Evolutionary conservation across 2,888 invertebrate species (phyloP).

Genomic region (Drosophila tripunctata): DNA sequence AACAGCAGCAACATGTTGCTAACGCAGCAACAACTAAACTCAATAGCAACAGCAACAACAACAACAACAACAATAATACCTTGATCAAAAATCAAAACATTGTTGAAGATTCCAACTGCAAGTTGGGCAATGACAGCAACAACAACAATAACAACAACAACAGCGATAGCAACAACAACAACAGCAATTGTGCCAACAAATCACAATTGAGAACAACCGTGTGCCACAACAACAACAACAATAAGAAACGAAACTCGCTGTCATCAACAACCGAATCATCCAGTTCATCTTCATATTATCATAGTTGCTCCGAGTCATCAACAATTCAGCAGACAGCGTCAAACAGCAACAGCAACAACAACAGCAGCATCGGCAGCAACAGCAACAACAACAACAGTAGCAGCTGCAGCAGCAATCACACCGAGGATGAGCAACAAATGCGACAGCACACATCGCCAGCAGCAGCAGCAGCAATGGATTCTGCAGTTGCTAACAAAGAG

Average conservation of each 20-base stretch:
- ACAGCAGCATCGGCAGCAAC: background rate
- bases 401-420: conserved; percentile 19
- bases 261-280: conserved; percentile 54
- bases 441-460: conserved; percentile 11
- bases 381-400: conserved; percentile 7
- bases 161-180: conserved; percentile 27
- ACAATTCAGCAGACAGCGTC: conserved; percentile 8
- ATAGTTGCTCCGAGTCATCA: conserved; percentile 47
- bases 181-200: conserved; percentile 21
- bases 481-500: conserved; percentile 9
- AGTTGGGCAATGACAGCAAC: conserved; percentile 25
- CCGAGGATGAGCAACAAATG: conserved; percentile 13
- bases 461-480: conserved; percentile 5
- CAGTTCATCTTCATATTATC: conserved; percentile 45
- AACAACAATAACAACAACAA: conserved; percentile 30
- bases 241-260: conserved; percentile 52
- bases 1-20: conserved; percentile 31
- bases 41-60: conserved; percentile 23
- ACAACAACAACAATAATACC: conserved; percentile 53
- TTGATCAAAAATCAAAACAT: conserved; percentile 67
- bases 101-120: conserved; percentile 27
- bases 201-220: conserved; percentile 14
- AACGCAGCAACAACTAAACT: conserved; percentile 12
- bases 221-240: conserved; percentile 24
- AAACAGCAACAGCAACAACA: conserved; percentile 6